Conservation (phyloP, 2,888 invertebrate species). For the Orthosia gracilis region DNA sequence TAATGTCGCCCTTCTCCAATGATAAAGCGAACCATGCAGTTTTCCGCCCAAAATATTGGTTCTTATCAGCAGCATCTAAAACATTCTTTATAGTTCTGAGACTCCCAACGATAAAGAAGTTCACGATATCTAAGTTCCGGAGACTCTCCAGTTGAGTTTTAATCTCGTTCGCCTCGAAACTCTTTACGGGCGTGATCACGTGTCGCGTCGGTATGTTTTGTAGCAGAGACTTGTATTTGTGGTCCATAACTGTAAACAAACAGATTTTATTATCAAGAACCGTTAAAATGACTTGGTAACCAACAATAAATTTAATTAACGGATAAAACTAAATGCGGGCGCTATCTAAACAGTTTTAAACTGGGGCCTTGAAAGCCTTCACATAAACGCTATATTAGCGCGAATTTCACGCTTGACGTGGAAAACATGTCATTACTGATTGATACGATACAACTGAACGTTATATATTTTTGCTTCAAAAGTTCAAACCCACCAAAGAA, state of each 20-base stretch:
- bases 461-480: constrained; percentile 30
- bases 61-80: constrained; percentile 93
- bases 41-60: constrained; percentile 95
- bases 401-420: constrained; percentile 55
- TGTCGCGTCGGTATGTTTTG: constrained; percentile 98
- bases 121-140: constrained; percentile 96
- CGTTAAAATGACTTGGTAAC: constrained; percentile 50
- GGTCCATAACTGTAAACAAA: constrained; percentile 95
- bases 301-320: constrained; percentile 53
- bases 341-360: constrained; percentile 57
- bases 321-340: constrained; percentile 52
- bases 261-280: constrained; percentile 60
- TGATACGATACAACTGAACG: constrained; percentile 49
- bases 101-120: constrained; percentile 96
- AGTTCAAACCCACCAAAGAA: constrained; percentile 92
- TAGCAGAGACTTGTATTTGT: constrained; percentile 97
- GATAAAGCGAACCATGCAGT: constrained; percentile 97
- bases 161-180: constrained; percentile 91
- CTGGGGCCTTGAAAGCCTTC: constrained; percentile 48
- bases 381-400: constrained; percentile 46
- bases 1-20: constrained; percentile 94
- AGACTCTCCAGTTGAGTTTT: constrained; percentile 94
- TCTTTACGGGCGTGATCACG: constrained; percentile 94
- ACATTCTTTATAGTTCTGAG: constrained; percentile 93
- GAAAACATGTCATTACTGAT: constrained; percentile 61